Evolutionary conservation across 2,113 vertebrate genomes (phyloP).

Genomic region (Cyanoramphus novaezelandiae): DNA sequence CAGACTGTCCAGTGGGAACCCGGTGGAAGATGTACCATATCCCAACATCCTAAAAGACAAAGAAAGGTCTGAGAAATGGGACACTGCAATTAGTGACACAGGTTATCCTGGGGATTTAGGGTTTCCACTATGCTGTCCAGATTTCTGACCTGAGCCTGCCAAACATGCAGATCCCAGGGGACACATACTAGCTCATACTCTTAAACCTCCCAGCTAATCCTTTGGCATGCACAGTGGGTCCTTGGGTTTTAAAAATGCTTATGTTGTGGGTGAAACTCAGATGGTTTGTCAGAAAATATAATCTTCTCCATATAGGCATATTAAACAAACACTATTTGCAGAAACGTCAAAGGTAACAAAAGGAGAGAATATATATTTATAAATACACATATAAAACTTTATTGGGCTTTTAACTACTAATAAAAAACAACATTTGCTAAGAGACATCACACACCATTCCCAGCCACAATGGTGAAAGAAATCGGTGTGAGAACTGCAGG

Average conservation of each 20-base stretch:
- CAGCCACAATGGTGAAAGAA: neutral
- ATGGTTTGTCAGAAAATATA: neutral
- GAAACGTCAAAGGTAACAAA: neutral
- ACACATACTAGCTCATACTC: neutral
- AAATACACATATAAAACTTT: neutral
- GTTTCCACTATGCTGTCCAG: neutral
- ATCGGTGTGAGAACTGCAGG: neutral
- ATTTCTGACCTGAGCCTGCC: neutral
- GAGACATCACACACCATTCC: neutral
- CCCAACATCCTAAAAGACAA: slow-evolving; percentile 48
- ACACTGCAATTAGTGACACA: neutral
- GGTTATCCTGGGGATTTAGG: neutral
- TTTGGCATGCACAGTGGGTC: neutral
- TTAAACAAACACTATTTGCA: neutral
- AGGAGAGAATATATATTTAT: neutral
- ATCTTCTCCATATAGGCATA: neutral
- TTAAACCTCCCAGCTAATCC: neutral
- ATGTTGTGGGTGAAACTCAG: neutral
- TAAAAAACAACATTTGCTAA: neutral
- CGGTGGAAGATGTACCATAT: slow-evolving; percentile 63
- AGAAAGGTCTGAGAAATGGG: neutral
- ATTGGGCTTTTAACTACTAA: neutral
- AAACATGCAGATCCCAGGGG: neutral
- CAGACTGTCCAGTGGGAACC: slow-evolving; percentile 31
- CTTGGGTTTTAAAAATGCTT: neutral